Percentiles rank a stretch among this genome's conserved stretches.
These are phyloP conservation scores for Neotoma lepida DNA, from an alignment of 2,113 vertebrate genomes.

Conservation along the genomic window DNA sequence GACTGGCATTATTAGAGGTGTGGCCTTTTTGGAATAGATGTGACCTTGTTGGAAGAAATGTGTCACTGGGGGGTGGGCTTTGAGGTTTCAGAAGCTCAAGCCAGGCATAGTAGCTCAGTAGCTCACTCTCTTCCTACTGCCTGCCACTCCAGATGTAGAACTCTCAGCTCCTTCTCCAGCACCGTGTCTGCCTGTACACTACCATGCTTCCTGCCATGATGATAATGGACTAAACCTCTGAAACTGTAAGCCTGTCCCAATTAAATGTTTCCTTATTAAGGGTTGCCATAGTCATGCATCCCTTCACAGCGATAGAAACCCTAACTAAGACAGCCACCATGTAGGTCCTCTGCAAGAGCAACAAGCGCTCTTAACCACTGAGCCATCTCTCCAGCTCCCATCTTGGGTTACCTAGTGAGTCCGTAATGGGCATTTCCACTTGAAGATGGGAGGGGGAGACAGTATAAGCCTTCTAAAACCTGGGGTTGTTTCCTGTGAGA, in stretches of 20 bases:
- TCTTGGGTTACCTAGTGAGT: not conserved
- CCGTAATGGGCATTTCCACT: not conserved
- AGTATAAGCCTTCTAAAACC: not conserved
- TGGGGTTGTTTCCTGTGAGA: not conserved
- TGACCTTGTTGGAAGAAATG: not conserved
- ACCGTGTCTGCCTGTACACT: not conserved
- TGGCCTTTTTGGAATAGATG: not conserved
- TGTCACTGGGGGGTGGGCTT: not conserved
- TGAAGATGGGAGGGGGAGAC: not conserved
- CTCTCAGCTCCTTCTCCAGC: not conserved
- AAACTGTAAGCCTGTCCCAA: not conserved
- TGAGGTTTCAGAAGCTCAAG: not conserved
- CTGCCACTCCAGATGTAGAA: not conserved
- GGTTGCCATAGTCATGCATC: not conserved
- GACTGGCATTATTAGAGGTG: not conserved
- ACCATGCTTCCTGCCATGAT: not conserved
- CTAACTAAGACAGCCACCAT: not conserved
- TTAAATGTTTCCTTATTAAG: not conserved
- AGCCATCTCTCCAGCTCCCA: not conserved
- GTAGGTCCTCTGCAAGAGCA: not conserved
- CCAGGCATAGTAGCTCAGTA: not conserved
- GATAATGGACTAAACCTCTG: not conserved
- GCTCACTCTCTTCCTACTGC: not conserved
- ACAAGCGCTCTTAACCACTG: not conserved
- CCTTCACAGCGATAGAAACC: not conserved